A percentile compares a stretch with the other conserved stretches of the same genome.
Evolutionary conservation across 30 jellyfish, hydroid and myxozoan species (phyloP).

Genomic region (Chironex yamaguchii): DNA sequence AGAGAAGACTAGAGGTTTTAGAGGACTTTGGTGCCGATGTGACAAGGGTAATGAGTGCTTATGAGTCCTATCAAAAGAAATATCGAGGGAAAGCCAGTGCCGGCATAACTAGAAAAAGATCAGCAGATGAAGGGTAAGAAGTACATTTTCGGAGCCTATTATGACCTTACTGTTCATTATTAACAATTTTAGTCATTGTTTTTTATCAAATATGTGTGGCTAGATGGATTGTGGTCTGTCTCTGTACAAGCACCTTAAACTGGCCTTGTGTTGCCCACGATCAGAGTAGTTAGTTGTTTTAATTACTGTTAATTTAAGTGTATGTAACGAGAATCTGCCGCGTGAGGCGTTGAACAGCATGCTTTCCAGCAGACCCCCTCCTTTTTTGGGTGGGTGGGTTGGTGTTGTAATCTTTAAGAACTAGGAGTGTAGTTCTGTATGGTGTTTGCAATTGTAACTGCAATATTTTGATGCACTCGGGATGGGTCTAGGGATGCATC

Average conservation of each 20-base stretch:
- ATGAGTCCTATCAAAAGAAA: constrained; percentile 68
- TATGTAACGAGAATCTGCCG: too few relatives aligned
- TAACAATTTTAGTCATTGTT: not conserved
- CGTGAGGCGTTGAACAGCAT: too few relatives aligned
- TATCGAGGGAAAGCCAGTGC: constrained; percentile 49
- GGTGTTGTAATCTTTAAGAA: too few relatives aligned
- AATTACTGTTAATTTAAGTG: too few relatives aligned
- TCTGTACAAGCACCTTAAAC: too few relatives aligned
- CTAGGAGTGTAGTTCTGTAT: too few relatives aligned
- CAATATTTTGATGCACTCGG: too few relatives aligned
- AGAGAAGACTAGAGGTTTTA: constrained; percentile 75
- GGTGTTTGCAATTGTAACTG: too few relatives aligned
- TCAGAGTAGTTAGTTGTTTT: too few relatives aligned
- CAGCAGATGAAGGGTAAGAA: constrained; percentile 55
- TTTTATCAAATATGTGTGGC: not conserved
- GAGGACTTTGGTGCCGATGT: constrained; percentile 84
- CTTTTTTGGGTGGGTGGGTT: not conserved
- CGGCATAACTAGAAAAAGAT: constrained; percentile 33
- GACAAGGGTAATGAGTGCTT: constrained; percentile 39
- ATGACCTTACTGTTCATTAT: not conserved
- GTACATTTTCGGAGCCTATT: not conserved
- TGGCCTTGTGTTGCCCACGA: too few relatives aligned
- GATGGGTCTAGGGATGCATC: too few relatives aligned
- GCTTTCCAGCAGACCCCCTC: too few relatives aligned
- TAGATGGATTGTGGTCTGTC: not conserved